These are phyloP conservation scores for Leucozona laternaria DNA, from an alignment of 2,888 invertebrate species.

Conservation along the genomic window DNA sequence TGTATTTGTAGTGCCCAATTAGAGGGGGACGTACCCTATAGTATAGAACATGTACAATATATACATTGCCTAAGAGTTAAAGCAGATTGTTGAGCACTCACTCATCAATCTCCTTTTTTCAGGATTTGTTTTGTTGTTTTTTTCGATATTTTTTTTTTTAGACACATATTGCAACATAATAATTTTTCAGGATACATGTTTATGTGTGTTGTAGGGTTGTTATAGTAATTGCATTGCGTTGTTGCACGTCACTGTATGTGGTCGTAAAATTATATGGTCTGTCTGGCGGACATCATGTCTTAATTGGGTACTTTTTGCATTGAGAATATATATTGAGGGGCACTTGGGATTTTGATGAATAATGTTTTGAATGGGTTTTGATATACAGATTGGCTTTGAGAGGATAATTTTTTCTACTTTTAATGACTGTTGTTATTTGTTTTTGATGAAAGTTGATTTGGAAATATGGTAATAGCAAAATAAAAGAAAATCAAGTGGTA, in stretches of 20 bases:
- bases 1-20: conserved; percentile 53
- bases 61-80: conserved; percentile 27
- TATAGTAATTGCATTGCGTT: conserved; percentile 61
- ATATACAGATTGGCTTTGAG: conserved; percentile 26
- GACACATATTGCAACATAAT: conserved; percentile 58
- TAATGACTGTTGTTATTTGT: conserved; percentile 8
- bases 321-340: conserved; percentile 40
- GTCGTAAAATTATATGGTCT: conserved; percentile 45
- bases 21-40: conserved; percentile 42
- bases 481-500: not conserved
- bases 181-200: conserved; percentile 52
- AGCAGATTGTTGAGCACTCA: conserved; percentile 47
- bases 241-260: conserved; percentile 54
- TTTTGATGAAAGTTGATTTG: conserved; percentile 12
- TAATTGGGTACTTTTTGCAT: conserved; percentile 61
- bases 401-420: conserved; percentile 9
- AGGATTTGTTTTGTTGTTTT: conserved; percentile 24
- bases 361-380: conserved; percentile 33
- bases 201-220: conserved; percentile 52
- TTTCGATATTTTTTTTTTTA: conserved; percentile 28
- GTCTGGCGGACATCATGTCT: conserved; percentile 48
- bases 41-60: not conserved
- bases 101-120: conserved; percentile 58
- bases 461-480: not conserved
- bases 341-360: conserved; percentile 62